phyloP scores from a whole-genome alignment of 2,888 invertebrate species.

The Rotaria magnacalcarata region DNA sequence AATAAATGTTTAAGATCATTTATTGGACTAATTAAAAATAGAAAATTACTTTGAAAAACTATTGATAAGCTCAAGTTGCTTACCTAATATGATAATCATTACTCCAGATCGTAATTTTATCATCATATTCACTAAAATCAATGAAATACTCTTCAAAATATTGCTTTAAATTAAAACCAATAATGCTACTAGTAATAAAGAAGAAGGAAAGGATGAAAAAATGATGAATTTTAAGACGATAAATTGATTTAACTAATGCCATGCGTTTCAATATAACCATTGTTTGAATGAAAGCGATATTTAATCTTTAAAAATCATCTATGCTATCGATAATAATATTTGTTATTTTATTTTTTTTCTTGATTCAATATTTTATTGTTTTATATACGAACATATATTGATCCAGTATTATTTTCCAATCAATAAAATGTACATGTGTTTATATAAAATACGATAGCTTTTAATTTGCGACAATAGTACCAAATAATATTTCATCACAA shows the following conservation, averaged over 20 bases:
- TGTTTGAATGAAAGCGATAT: too few relatives aligned
- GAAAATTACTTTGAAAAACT: too few relatives aligned
- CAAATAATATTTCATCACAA: background rate
- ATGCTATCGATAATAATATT: too few relatives aligned
- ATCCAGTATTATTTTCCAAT: background rate
- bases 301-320: too few relatives aligned
- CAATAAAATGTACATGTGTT: background rate
- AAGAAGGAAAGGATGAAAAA: background rate
- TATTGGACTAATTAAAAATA: background rate
- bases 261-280: background rate
- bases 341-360: background rate
- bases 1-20: background rate
- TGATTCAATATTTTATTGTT: background rate
- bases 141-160: background rate
- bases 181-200: too few relatives aligned
- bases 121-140: background rate
- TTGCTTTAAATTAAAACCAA: background rate
- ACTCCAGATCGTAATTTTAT: conserved; percentile 1
- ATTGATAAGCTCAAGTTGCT: too few relatives aligned
- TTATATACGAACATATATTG: background rate
- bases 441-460: background rate
- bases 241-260: background rate
- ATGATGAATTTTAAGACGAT: background rate
- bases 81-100: conserved; percentile 29
- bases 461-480: too few relatives aligned